phyloP scores from a whole-genome alignment of 2,888 invertebrate species.

The Pollenia angustigena region DNA sequence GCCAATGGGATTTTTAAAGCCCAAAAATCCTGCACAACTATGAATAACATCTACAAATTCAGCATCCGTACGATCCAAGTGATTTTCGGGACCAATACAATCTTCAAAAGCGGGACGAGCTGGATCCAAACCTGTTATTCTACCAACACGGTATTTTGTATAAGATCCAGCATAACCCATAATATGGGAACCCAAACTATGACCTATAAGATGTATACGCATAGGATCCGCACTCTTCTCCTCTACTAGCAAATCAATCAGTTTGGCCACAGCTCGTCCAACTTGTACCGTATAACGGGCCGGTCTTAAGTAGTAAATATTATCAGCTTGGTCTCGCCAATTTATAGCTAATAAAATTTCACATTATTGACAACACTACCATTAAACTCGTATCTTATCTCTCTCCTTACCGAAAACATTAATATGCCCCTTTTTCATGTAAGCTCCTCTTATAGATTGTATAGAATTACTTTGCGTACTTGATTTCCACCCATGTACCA shows the following conservation, averaged over 20 bases:
- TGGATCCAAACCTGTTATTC: constrained; percentile 89
- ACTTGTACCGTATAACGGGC: constrained; percentile 82
- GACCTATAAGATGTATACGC: constrained; percentile 83
- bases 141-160: constrained; percentile 84
- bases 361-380: background rate
- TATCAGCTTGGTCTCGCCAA: constrained; percentile 83
- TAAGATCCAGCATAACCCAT: constrained; percentile 86
- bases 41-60: constrained; percentile 91
- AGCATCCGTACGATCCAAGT: constrained; percentile 88
- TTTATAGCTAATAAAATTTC: constrained; percentile 79
- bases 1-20: constrained; percentile 86
- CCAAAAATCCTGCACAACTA: constrained; percentile 88
- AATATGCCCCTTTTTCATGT: constrained; percentile 79
- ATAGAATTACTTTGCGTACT: constrained; percentile 82
- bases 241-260: constrained; percentile 82
- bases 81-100: constrained; percentile 83
- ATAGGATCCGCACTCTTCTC: constrained; percentile 81
- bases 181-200: constrained; percentile 87
- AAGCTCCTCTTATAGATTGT: constrained; percentile 83
- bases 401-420: constrained; percentile 80
- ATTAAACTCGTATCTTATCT: no score
- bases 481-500: constrained; percentile 84
- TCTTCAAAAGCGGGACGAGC: constrained; percentile 85
- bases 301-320: constrained; percentile 82
- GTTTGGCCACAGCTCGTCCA: constrained; percentile 82